Evolutionary conservation across 2,797 vertebrate genomes (phyloP).

Genomic region (Hybognathus amarus): DNA sequence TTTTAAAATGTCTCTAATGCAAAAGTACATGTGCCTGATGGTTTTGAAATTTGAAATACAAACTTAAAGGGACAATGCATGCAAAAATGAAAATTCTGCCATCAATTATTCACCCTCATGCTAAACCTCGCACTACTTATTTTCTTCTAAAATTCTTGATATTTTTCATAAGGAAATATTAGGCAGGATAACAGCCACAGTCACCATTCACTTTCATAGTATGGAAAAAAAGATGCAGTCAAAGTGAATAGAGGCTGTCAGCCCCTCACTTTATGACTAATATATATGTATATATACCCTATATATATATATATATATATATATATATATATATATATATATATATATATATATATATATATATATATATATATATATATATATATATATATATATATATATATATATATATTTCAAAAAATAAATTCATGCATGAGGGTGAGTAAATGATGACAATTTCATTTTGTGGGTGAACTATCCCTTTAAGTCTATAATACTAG

Average conservation of each 20-base stretch:
- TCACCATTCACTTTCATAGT: slow-evolving; percentile 7
- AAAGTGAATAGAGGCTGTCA: slow-evolving; percentile 5
- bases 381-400: too few relatives aligned
- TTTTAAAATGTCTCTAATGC: not conserved
- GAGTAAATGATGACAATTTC: not conserved
- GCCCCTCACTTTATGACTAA: not conserved
- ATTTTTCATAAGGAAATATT: not conserved
- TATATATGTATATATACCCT: not conserved
- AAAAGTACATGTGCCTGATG: not conserved
- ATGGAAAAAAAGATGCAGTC: not conserved
- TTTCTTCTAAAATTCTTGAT: not conserved
- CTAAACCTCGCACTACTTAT: not conserved
- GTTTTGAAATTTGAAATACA: not conserved
- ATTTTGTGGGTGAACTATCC: not conserved
- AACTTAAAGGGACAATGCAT: not conserved
- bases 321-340: too few relatives aligned
- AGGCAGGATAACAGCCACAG: slow-evolving; percentile 1
- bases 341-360: not conserved
- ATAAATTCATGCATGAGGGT: not conserved
- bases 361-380: too few relatives aligned
- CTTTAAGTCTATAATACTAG: slow-evolving; percentile 12
- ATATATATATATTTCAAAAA: not conserved
- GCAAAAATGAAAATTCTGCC: not conserved
- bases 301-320: not conserved
- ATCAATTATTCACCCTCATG: not conserved